A percentile compares a stretch with the other conserved stretches of the same genome.
Conservation (phyloP, 35 echinoderm and acorn worm species). For the Acanthaster planci region DNA sequence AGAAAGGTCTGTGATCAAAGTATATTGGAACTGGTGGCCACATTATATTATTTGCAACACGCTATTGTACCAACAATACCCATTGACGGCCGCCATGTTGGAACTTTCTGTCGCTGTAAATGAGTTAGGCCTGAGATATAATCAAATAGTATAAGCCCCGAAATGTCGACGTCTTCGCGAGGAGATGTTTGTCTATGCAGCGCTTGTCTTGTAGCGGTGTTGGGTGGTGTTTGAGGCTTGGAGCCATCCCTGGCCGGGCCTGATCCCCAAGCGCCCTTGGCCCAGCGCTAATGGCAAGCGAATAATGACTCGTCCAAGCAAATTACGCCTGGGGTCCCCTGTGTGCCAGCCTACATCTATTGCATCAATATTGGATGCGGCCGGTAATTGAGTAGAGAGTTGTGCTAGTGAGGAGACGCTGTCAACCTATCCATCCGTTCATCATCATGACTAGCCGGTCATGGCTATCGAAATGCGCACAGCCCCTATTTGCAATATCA, state of each 20-base stretch:
- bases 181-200: constrained; percentile 10
- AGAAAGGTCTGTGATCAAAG: no score
- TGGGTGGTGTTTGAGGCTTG: neutral
- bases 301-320: constrained; percentile 33
- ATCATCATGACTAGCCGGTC: constrained; percentile 16
- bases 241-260: neutral
- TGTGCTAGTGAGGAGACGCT: constrained; percentile 21
- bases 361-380: constrained; percentile 28
- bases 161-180: constrained; percentile 5
- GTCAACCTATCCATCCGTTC: constrained; percentile 5
- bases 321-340: constrained; percentile 16
- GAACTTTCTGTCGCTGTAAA: no score
- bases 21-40: no score
- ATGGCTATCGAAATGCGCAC: neutral
- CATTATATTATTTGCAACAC: no score
- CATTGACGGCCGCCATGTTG: no score
- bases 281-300: constrained; percentile 26
- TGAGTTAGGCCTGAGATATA: neutral
- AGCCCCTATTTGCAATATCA: constrained; percentile 1
- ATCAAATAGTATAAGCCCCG: neutral
- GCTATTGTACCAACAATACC: no score
- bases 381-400: constrained; percentile 29
- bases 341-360: constrained; percentile 30
- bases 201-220: neutral
- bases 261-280: constrained; percentile 20